Evolutionary conservation across 2,797 vertebrate species (phyloP), one percentile per base, ranked within the genome.

Genomic region (Hyperoplus immaculatus): DNA sequence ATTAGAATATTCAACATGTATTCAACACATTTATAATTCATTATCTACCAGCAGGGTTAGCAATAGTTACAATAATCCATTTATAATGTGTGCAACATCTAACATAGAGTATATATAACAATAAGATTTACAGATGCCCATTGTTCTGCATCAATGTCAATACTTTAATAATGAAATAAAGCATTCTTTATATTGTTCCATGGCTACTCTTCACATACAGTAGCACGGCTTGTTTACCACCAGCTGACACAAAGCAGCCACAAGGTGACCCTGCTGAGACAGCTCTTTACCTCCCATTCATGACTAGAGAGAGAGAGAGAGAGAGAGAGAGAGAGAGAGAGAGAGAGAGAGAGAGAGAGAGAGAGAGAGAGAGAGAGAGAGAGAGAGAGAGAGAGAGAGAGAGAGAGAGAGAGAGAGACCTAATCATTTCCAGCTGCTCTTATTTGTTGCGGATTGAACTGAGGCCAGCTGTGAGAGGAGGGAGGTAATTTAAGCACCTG

Each of bases 401-500:
- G 41, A 39, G 45, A 46, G 66, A 51, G 73, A 73, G 77, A 83
- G 66, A 46, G 36, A 85, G 57, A 43, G 51, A 15, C 59, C 59
- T 80, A 55, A 64, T 78, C 75, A 75, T 87, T 79, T 88, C 83
- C 79, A 80, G 83, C 78, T 69, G 78, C 79, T 83, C 74, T 74
- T 86, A 86, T 92, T 89, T 82, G 87, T 79, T 87, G 75, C 72
- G 38, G 83, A 88, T 77, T 84, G 84, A 90, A 78, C 69, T 53
- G 15, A 79, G 77, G 83, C 87, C 80, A 77, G 80, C 72, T 79
- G 86, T 75, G 84, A 82, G 83, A 81, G 76, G 75, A 71, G 73
- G 79, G 73, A 77, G 78, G 82, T 80, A 77, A 90, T 91, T 90
- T 78, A 86, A 79, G 81, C 78, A 84, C 87, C 89, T 85, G 86